Base-by-base conservation (phyloP, 1,140 invertebrate species). In the Caenorhabditis brenneri region DNA sequence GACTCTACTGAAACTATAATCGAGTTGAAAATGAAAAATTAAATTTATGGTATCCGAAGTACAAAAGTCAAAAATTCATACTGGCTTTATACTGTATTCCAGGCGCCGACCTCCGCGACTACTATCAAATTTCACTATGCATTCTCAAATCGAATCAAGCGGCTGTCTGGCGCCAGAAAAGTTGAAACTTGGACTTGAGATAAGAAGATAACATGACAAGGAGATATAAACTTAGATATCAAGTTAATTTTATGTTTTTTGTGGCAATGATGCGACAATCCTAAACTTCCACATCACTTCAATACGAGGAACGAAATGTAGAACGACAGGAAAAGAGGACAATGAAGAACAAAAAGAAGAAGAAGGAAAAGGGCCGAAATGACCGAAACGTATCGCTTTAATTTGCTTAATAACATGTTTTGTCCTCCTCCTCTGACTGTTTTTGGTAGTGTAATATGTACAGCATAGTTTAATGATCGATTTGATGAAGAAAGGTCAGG, bases 391-490 rank as follows among this genome's bases (percentile, higher is more conserved):
- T 42, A 42, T 74, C 65, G 6, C 65, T 42, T 74, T 74, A 74
- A 42, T 74, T 74, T 74, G 65, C 65, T 74, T 74, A 74, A 74
- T 42, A 74, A 74, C 65, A 74, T 74, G 65, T 74, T 74, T 74
- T 74, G 29, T 42, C 15, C 10, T 39, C 3, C 53, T 19, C 19
- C 29, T n/a, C 58, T 36, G 29, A 65, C 29, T 36, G 4, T 33
- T 60, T 65, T 65, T 33, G 31, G 0, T 7, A 24, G 65, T 74
- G 65, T 74, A 74, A 74, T 74, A 36, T 42, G 36, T 74, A 74
- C n/a, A 74, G 36, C 65, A 42, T 46, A 74, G 65, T 42, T 74
- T 74, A 39, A 74, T 74, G 58, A 65, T 65, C 58, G 58, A 65
- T 65, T 46, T 65, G 58, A 65, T 7, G 29, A 19, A 33, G 58